Conservation (phyloP, 2,113 vertebrate genomes). For the Vulpes lagopus region DNA sequence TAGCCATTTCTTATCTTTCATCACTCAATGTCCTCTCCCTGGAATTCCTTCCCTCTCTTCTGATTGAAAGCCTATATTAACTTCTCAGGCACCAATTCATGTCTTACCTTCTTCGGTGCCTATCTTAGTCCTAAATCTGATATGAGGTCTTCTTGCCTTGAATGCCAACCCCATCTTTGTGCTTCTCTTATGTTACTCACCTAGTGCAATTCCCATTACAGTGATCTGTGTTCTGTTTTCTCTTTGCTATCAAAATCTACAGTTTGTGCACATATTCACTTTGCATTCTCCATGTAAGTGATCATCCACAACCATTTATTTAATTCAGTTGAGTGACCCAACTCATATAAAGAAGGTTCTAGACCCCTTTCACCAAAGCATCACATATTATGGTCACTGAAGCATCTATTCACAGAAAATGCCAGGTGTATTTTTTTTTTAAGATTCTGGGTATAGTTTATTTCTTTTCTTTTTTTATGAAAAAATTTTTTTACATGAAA, state of each 20-base stretch:
- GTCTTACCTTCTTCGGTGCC: neutral
- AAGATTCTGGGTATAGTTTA: neutral
- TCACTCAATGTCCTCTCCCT: neutral
- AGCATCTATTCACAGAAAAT: conserved; percentile 4
- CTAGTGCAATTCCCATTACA: neutral
- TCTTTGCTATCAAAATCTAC: neutral
- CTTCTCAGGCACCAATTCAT: neutral
- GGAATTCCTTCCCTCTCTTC: neutral
- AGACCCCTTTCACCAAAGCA: neutral
- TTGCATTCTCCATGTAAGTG: neutral
- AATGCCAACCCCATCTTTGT: neutral
- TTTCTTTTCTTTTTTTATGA: neutral
- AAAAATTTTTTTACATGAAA: neutral
- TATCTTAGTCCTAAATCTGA: neutral
- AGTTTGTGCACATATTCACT: neutral
- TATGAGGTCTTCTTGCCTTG: neutral
- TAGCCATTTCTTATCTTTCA: neutral
- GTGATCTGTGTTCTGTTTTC: neutral
- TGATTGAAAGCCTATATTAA: neutral
- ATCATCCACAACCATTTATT: neutral
- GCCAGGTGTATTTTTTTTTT: neutral
- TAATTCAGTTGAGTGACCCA: neutral
- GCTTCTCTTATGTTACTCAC: neutral
- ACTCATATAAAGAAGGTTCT: neutral
- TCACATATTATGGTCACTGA: neutral